These are phyloP conservation scores for Aurelia aurita DNA, from an alignment of 30 jellyfish, hydroid and myxozoan species.

Conservation along the genomic window DNA sequence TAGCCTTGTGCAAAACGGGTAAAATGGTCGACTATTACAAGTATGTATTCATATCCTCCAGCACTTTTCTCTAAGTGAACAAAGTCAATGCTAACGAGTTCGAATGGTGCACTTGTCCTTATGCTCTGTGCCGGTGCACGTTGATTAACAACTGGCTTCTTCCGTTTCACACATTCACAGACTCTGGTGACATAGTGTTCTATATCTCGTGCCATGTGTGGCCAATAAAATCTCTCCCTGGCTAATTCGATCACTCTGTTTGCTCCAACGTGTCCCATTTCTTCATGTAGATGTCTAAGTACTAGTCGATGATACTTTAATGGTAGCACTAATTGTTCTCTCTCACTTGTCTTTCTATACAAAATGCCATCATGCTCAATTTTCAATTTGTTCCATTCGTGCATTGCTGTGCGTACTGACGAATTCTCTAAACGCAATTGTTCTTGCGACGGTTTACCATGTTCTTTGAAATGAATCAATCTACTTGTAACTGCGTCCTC, in stretches of 20 bases:
- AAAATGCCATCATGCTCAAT: conserved; percentile 31
- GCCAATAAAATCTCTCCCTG: conserved; percentile 43
- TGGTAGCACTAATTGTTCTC: conserved; percentile 50
- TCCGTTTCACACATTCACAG: conserved; percentile 27
- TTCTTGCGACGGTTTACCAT: background rate
- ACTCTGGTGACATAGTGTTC: conserved; percentile 24
- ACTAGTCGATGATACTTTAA: background rate
- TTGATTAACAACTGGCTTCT: conserved; percentile 18
- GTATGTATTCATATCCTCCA: conserved; percentile 60
- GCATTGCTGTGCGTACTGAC: conserved; percentile 20
- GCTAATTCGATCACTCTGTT: no score
- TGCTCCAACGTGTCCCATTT: conserved; percentile 53
- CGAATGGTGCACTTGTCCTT: conserved; percentile 32
- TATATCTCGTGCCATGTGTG: conserved; percentile 31
- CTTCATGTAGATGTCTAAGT: conserved; percentile 9
- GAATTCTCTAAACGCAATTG: background rate
- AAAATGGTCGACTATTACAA: conserved; percentile 29
- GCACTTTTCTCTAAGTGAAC: conserved; percentile 49
- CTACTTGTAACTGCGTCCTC: no score
- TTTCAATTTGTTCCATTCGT: conserved; percentile 12
- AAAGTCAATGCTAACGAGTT: conserved; percentile 24
- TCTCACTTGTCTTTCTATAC: conserved; percentile 8
- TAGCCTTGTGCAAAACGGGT: conserved; percentile 57
- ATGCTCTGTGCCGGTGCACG: conserved; percentile 37
- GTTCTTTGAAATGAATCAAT: background rate